Percentiles rank a stretch among this genome's conserved stretches.
Conservation (phyloP, 92 coral and sea anemone species). For the Plumapathes pennacea region DNA sequence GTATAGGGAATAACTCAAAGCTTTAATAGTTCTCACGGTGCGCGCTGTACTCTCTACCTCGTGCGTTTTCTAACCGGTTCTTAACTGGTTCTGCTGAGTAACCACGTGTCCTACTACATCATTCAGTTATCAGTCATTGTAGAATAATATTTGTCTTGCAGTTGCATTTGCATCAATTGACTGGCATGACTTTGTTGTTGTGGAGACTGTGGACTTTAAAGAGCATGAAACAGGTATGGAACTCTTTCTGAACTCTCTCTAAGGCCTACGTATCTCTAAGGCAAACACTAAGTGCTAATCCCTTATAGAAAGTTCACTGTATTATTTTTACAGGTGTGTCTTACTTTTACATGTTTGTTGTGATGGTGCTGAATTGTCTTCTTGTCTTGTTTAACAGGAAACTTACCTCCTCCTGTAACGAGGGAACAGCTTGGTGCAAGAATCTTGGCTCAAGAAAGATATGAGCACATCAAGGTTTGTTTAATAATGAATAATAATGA, state of each 20-base stretch:
- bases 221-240: constrained; percentile 82
- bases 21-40: too few species aligned
- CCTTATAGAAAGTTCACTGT: too few species aligned
- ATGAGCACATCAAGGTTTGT: constrained; percentile 69
- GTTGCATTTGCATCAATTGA: constrained; percentile 98
- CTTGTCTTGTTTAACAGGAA: constrained; percentile 36
- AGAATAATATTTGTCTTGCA: constrained; percentile 16
- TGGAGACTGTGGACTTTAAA: constrained; percentile 95
- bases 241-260: background rate
- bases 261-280: background rate
- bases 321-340: background rate
- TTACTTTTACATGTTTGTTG: background rate
- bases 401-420: constrained; percentile 96
- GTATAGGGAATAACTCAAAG: too few species aligned
- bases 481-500: too few species aligned
- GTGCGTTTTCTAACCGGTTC: too few species aligned
- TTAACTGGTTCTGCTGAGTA: too few species aligned
- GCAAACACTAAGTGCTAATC: too few species aligned
- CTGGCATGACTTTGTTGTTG: constrained; percentile 99
- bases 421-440: constrained; percentile 98
- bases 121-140: background rate
- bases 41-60: too few species aligned
- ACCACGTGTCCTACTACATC: too few species aligned
- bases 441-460: constrained; percentile 91
- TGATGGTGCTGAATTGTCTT: background rate